Conservation (phyloP, 2,113 vertebrate genomes). For the Xyrauchen texanus region DNA sequence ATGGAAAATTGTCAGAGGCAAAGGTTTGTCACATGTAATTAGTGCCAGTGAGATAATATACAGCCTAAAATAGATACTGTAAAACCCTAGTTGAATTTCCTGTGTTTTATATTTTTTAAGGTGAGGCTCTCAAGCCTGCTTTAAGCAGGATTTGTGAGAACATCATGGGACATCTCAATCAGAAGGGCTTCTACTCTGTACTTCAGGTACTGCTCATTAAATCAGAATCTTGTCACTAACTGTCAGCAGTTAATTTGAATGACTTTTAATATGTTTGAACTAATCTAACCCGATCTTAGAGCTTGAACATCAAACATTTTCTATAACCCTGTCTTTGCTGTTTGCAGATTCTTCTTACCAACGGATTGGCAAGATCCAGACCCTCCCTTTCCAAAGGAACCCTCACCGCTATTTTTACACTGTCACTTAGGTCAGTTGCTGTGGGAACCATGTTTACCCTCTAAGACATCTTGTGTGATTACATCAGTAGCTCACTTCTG, state of each 20-base stretch:
- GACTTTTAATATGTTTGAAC: neutral
- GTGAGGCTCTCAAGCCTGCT: slow-evolving; percentile 87
- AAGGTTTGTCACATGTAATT: slow-evolving; percentile 75
- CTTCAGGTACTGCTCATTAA: slow-evolving; percentile 80
- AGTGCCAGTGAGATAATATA: neutral
- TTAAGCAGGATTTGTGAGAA: slow-evolving; percentile 96
- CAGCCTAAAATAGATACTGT: neutral
- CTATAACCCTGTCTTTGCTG: neutral
- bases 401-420: slow-evolving; percentile 88
- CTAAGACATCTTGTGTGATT: neutral
- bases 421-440: slow-evolving; percentile 84
- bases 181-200: slow-evolving; percentile 90
- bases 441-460: neutral
- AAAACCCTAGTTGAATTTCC: neutral
- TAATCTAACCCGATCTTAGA: too few species aligned
- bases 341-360: slow-evolving; percentile 90
- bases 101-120: slow-evolving; percentile 51
- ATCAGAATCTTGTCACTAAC: neutral
- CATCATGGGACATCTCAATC: slow-evolving; percentile 97
- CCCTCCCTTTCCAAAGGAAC: slow-evolving; percentile 93
- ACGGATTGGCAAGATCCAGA: slow-evolving; percentile 91
- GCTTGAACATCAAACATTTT: too few species aligned
- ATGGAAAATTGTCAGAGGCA: slow-evolving; percentile 90
- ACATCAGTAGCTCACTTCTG: slow-evolving; percentile 32
- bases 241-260: neutral